These are phyloP conservation scores for Mustelus asterias DNA, from an alignment of 2,113 vertebrate species.

Conservation along the genomic window DNA sequence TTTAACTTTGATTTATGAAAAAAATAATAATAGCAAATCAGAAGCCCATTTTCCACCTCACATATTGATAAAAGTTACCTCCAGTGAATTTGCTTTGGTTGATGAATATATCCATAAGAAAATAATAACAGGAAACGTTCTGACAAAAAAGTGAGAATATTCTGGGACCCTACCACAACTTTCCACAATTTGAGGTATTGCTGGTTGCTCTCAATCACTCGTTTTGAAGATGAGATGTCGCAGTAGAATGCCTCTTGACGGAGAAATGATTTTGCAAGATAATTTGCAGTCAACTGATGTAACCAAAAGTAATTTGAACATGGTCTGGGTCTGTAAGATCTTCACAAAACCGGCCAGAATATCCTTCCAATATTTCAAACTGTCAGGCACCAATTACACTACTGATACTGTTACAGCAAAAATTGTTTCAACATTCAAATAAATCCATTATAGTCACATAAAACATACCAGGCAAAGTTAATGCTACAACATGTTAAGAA, in stretches of 20 bases:
- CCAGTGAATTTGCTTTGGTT: conserved; percentile 9
- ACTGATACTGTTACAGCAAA: not conserved
- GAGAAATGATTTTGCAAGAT: not conserved
- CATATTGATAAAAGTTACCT: not conserved
- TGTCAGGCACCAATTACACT: not conserved
- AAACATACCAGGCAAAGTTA: not conserved
- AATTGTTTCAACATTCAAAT: not conserved
- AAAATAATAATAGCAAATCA: not conserved
- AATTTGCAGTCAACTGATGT: not conserved
- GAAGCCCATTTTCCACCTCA: not conserved
- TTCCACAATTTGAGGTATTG: not conserved
- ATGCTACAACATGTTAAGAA: not conserved
- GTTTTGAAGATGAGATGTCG: not conserved
- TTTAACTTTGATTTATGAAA: not conserved
- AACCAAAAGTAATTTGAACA: not conserved
- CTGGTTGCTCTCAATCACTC: not conserved
- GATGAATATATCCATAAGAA: not conserved
- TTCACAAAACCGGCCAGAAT: not conserved
- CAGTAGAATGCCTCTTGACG: not conserved
- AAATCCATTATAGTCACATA: not conserved
- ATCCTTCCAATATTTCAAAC: conserved; percentile 20
- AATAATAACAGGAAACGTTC: not conserved
- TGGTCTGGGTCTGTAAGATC: not conserved
- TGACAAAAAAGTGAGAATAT: not conserved
- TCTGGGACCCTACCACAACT: not conserved